Base-by-base conservation (phyloP, 1,140 invertebrate species). In the Dryas iulia region DNA sequence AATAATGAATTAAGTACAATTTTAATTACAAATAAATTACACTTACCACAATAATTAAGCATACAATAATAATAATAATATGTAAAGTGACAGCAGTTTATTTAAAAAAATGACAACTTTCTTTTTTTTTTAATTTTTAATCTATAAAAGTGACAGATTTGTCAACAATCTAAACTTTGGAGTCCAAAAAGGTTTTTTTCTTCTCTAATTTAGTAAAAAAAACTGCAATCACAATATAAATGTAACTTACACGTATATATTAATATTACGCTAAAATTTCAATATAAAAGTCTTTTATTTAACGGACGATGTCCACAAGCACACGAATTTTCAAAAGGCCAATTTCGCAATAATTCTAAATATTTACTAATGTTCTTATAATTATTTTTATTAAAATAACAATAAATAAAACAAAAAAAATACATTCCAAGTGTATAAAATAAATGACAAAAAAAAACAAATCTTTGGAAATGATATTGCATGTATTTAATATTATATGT, bases 251-350 rank as follows among this genome's bases (percentile, higher is more conserved):
- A 25, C 33, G 33, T 30, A 47, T 66, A 69, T 21, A 61, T 65
- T 67, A 72, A 69, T 21, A 61, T 65, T 67, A 72, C 63, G 56
- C 66, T 74, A 73, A 74, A 81, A 77, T 82, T 84, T 84, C 73
- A 77, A 75, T 71, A 47, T 18, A 18, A 47, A 86, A 86, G 81
- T 83, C 81, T 86, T 83, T 82, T 83, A 71, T 72, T 78, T 82
- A 76, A 75, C 74, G 84, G 84, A 86, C 82, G 74, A 62, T 57
- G 84, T 84, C 84, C 84, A 66, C 76, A 81, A 83, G 82, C 84
- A 86, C 82, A 78, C 79, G 64, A 71, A 66, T 80, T 78, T 79
- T 69, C 61, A 66, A 79, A 84, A 85, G 81, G 82, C 79, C 82
- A 83, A 84, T 79, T 79, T 75, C 71, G 69, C 59, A 39, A 71